phyloP scores from a whole-genome alignment of 2,113 vertebrate genomes.

The Sceloporus tristichus region DNA sequence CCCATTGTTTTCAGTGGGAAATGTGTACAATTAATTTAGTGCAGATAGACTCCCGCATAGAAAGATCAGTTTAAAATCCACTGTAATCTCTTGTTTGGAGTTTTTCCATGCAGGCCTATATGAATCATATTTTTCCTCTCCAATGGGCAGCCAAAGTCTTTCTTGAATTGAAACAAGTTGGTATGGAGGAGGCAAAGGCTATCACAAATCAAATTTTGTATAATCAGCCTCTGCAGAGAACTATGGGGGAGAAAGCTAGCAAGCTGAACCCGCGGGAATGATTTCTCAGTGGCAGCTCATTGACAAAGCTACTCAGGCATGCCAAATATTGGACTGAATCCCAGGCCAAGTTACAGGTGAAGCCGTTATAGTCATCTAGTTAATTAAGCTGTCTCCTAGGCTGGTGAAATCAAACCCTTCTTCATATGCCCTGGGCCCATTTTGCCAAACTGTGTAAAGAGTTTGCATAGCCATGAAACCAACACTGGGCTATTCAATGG shows the following conservation, averaged over 20 bases:
- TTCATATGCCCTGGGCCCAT: not conserved
- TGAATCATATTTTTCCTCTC: not conserved
- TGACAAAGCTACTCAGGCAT: not conserved
- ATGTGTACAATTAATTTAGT: too few relatives aligned
- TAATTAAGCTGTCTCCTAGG: constrained; percentile 1
- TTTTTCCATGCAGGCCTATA: too few relatives aligned
- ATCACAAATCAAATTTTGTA: not conserved
- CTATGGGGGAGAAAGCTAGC: not conserved
- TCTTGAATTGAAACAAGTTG: not conserved
- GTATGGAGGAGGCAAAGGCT: too few relatives aligned
- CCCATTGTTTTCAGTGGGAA: too few relatives aligned
- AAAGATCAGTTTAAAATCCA: too few relatives aligned
- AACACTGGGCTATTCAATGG: not conserved
- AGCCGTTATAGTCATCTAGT: not conserved
- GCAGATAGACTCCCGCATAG: too few relatives aligned
- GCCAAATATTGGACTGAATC: not conserved
- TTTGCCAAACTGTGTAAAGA: not conserved
- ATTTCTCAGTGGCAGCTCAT: not conserved
- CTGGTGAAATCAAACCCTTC: not conserved
- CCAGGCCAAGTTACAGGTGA: constrained; percentile 16
- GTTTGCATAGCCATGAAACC: not conserved
- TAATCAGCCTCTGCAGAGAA: not conserved
- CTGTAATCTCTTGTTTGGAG: too few relatives aligned
- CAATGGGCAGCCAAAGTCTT: not conserved
- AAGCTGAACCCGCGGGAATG: not conserved